Conservation (phyloP, 2,888 invertebrate genomes). For the Andrena minutula region DNA sequence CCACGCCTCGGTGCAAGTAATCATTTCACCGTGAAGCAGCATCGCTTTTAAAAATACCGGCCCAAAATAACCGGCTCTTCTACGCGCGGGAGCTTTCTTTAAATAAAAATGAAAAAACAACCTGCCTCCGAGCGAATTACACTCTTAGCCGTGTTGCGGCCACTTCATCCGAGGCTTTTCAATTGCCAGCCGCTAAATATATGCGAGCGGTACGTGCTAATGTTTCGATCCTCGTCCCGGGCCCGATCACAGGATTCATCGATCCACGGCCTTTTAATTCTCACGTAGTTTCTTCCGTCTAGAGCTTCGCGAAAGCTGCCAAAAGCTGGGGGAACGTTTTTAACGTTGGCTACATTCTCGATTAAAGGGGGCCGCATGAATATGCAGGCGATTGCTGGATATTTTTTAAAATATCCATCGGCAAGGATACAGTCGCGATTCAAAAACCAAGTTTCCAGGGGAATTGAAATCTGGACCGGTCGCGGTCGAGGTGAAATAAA, state of each 20-base stretch:
- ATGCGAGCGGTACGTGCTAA: background rate
- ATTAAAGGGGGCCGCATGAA: constrained; percentile 17
- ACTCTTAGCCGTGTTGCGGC: background rate
- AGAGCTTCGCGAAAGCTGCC: background rate
- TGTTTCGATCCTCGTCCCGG: background rate
- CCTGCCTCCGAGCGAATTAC: constrained; percentile 1
- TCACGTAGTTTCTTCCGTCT: too few relatives aligned
- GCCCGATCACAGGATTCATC: background rate
- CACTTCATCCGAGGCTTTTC: background rate
- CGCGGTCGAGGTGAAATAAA: constrained; percentile 21
- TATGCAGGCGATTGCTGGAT: constrained; percentile 19
- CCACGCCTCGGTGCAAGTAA: constrained; percentile 55
- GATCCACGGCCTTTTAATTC: background rate
- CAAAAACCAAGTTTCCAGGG: constrained; percentile 39
- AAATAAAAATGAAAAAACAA: constrained; percentile 40
- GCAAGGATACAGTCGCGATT: constrained; percentile 46
- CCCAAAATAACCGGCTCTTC: constrained; percentile 58
- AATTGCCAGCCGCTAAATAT: constrained; percentile 1
- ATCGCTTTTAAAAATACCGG: constrained; percentile 62
- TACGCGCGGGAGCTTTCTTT: constrained; percentile 23
- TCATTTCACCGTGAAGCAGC: constrained; percentile 56
- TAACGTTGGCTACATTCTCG: constrained; percentile 17
- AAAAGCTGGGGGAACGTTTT: background rate
- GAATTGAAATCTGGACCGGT: constrained; percentile 36
- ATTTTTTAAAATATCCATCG: constrained; percentile 25